Evolutionary conservation across 2,113 vertebrate genomes (phyloP), one percentile per base, ranked within the genome.

Genomic region (Aix galericulata): DNA sequence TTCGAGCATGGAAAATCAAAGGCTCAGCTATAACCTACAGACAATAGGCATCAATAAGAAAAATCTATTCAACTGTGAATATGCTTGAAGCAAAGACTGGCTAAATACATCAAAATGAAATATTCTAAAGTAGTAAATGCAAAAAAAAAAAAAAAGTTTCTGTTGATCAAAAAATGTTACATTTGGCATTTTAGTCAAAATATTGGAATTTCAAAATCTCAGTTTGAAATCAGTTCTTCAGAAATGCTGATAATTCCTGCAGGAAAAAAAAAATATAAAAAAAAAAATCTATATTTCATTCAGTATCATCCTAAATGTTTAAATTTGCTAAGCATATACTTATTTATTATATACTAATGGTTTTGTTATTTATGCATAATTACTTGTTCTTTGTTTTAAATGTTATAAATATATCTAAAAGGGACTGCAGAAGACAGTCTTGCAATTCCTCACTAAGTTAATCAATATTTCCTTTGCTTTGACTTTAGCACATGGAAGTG

Each of bases 141-240:
- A 59, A 77, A 63, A 11, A 63, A 63, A 62, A 77, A 62, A 59
- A 77, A 63, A 17, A 63, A 63, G 38, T 38, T 82, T 31, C 21
- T 72, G 25, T 25, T 88, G 6, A 53, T 87, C 1, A 66, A 75
- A 73, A 64, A 64, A 50, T 62, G 34, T n/a, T 44, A 31, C 8
- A 15, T 93, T 94, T 79, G 38, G 58, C 29, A 66, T 53, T 3
- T 7, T 52, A 27, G 60, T 67, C 17, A 95, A 88, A 93, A 92
- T 87, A 64, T 58, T 92, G 56, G n/a, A 72, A 77, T 85, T 87
- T 92, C 48, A 94, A 85, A 92, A 79, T 67, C 31, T 68, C 40
- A n/a, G 13, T 58, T 89, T 89, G 34, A 91, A 94, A 89, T 92
- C 21, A 66, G 60, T 72, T 42, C 17, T 90, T 52, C 13, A 48